These are phyloP conservation scores for Cheilosia variabilis DNA, from an alignment of 2,888 invertebrate genomes.

Conservation along the genomic window DNA sequence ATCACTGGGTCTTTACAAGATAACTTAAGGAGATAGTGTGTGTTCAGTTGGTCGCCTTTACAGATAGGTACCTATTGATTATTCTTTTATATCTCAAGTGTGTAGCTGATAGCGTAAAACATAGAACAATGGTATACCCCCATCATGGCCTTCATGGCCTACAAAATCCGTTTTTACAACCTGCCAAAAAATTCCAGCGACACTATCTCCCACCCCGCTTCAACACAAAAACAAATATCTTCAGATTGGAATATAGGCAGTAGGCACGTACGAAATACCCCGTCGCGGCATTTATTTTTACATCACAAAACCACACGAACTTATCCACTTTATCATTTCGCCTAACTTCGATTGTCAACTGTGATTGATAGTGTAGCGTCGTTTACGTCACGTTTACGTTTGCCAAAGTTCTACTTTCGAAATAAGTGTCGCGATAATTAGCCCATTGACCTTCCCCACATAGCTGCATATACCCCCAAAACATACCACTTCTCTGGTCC, in stretches of 20 bases:
- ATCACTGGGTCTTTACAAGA: no score
- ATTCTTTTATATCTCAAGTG: no score
- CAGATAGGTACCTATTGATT: no score
- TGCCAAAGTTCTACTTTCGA: not conserved
- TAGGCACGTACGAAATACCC: slow-evolving; percentile 1
- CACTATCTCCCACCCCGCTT: not conserved
- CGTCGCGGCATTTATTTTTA: not conserved
- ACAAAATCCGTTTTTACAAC: not conserved
- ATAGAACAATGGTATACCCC: no score
- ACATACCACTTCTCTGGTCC: slow-evolving; percentile 48
- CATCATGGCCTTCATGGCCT: no score
- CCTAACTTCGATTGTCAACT: slow-evolving; percentile 24
- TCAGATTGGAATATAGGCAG: not conserved
- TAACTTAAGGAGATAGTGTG: no score
- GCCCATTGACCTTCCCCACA: not conserved
- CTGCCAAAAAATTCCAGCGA: not conserved
- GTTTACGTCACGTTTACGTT: slow-evolving; percentile 14
- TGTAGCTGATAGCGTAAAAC: no score
- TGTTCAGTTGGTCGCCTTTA: no score
- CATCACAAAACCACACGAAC: not conserved
- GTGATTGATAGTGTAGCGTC: slow-evolving; percentile 11
- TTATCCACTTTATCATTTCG: slow-evolving; percentile 10
- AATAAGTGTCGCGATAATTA: no score
- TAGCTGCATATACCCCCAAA: not conserved
- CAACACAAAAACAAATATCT: not conserved